These are phyloP conservation scores for Bombus polaris DNA, from an alignment of 1,140 invertebrate genomes.

Conservation along the genomic window DNA sequence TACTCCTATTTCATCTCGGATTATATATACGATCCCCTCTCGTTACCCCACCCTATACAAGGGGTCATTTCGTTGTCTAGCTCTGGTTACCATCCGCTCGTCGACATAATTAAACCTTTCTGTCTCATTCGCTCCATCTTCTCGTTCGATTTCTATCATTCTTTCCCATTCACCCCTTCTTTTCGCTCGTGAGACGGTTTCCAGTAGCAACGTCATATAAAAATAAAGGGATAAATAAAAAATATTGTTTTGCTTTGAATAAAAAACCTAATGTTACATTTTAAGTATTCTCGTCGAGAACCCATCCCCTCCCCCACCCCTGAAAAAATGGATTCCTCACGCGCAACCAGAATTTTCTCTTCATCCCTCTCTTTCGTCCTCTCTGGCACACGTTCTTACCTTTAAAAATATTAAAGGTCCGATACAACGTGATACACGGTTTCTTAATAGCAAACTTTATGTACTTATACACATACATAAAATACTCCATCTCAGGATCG, in stretches of 20 bases:
- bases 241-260: constrained; percentile 75
- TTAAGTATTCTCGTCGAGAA: constrained; percentile 53
- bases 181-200: constrained; percentile 16
- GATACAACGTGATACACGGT: constrained; percentile 42
- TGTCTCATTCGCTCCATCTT: background rate
- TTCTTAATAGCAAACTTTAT: constrained; percentile 39
- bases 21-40: background rate
- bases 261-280: constrained; percentile 72
- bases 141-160: background rate
- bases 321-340: constrained; percentile 4
- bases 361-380: background rate
- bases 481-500: constrained; percentile 39
- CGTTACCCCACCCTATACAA: background rate
- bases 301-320: background rate
- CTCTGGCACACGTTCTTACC: background rate
- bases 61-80: constrained; percentile 39
- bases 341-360: constrained; percentile 6
- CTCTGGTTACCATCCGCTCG: constrained; percentile 13
- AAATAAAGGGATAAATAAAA: constrained; percentile 79
- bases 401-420: constrained; percentile 15
- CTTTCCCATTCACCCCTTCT: background rate
- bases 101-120: constrained; percentile 22
- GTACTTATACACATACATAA: constrained; percentile 38
- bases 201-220: constrained; percentile 66
- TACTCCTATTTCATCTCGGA: background rate